These are phyloP conservation scores for Tauraco hartlaubi DNA, from an alignment of 2,797 vertebrate genomes.

Conservation along the genomic window DNA sequence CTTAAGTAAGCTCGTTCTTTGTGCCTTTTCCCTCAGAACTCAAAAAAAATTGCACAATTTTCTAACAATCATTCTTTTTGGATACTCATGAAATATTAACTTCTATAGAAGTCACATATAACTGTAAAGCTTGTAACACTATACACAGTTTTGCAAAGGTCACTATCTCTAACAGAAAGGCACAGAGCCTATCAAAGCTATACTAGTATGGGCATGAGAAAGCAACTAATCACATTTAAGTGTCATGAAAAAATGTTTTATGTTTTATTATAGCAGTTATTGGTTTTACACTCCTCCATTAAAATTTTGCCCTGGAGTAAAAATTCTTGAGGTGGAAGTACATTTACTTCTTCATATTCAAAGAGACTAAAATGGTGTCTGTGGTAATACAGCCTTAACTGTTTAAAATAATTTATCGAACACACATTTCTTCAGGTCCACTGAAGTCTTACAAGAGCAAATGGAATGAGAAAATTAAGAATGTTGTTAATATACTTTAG, in stretches of 20 bases:
- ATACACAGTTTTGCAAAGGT: constrained; percentile 26
- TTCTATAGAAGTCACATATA: neutral
- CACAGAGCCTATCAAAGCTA: neutral
- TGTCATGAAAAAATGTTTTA: constrained; percentile 68
- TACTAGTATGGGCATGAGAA: constrained; percentile 53
- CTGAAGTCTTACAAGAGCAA: neutral
- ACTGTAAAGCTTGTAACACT: neutral
- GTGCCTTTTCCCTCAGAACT: neutral
- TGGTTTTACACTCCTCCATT: constrained; percentile 40
- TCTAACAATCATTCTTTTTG: neutral
- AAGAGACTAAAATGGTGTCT: neutral
- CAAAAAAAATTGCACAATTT: neutral
- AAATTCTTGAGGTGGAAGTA: constrained; percentile 61
- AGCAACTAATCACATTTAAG: constrained; percentile 63
- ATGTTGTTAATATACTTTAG: neutral
- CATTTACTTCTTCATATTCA: constrained; percentile 30
- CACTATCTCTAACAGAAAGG: constrained; percentile 36
- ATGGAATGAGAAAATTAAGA: neutral
- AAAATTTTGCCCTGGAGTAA: constrained; percentile 52
- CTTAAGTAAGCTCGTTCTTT: neutral
- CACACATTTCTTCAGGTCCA: neutral
- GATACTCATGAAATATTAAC: neutral
- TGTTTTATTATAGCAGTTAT: constrained; percentile 59
- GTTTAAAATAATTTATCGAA: constrained; percentile 1
- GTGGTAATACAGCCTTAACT: neutral